Percentiles rank a stretch among this genome's conserved stretches.
phyloP scores from a whole-genome alignment of 2,888 invertebrate species.

The Dynastes tityus region DNA sequence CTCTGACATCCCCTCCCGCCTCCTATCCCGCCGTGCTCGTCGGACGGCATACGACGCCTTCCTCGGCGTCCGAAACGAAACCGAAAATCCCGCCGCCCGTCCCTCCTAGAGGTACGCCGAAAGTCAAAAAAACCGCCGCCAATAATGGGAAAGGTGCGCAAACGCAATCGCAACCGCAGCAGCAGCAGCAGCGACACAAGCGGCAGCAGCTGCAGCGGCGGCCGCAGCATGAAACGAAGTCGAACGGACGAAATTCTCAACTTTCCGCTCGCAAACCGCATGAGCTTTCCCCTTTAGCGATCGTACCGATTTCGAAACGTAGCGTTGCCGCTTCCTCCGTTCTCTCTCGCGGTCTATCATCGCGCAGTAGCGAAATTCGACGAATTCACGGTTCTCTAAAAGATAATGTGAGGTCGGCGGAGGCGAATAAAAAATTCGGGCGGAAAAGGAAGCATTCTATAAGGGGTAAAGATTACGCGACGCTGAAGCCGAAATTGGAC shows the following conservation, averaged over 20 bases:
- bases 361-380: background rate
- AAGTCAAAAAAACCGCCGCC: slow-evolving; percentile 74
- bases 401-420: slow-evolving; percentile 21
- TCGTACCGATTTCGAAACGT: background rate
- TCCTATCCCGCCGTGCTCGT: slow-evolving; percentile 84
- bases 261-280: slow-evolving; percentile 43
- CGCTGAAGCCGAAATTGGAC: slow-evolving; percentile 40
- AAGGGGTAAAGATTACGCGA: background rate
- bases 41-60: slow-evolving; percentile 71
- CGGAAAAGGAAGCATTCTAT: background rate
- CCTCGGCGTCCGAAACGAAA: slow-evolving; percentile 72
- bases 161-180: slow-evolving; percentile 27
- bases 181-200: no score
- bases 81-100: slow-evolving; percentile 91
- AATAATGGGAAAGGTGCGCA: slow-evolving; percentile 66
- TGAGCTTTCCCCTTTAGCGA: slow-evolving; percentile 36
- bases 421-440: no score
- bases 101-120: slow-evolving; percentile 87
- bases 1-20: slow-evolving; percentile 72
- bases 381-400: slow-evolving; percentile 1
- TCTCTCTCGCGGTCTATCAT: no score
- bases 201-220: no score
- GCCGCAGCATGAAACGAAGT: no score
- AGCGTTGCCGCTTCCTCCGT: no score
- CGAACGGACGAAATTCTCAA: background rate